Evolutionary conservation across 2,888 invertebrate genomes (phyloP), one percentile per base, ranked within the genome.

Genomic region (Tenthredo distinguenda): DNA sequence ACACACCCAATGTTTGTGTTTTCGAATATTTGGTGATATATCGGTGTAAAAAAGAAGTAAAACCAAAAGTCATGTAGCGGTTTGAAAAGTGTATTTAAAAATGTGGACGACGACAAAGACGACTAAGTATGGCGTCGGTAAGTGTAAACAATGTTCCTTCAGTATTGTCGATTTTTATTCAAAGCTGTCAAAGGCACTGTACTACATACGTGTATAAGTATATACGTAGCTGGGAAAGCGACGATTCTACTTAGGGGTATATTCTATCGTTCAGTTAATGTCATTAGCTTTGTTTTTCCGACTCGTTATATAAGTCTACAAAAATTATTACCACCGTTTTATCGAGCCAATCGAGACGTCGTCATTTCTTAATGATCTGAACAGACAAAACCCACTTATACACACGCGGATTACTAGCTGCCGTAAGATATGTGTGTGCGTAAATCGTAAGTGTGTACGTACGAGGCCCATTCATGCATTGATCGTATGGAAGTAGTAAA

Each of bases 81-180:
- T 86, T 58, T 77, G 68, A 55, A 65, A 50, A 88, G 71, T 68
- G 84, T 31, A 86, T 84, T 72, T 83, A 85, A 92, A 93, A 93
- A 96, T 97, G 96, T 97, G 97, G 97, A 95, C 96, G 91, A 96
- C 96, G 88, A 95, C 96, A 88, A 96, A 96, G 94, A 95, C 95
- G 87, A 96, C 96, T 89, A 96, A 96, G 95, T 95, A 96, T 94
- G 96, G 96, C 90, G 96, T 96, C 93, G 96, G 96, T 96, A 94
- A 96, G 96, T 95, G 85, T 87, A 40, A 76, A 50, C 55, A 74
- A 85, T 79, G 71, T 87, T 40, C 83, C 86, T 84, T 68, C 18
- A 34, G 15, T 31, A 68, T 68, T 18, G 15, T 68, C 4, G 21
- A 68, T 34, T 34, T 62, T 65, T 50, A n/a, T 65, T 84, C 62